Conservation (phyloP, 2,797 vertebrate genomes). For the Emys orbicularis region DNA sequence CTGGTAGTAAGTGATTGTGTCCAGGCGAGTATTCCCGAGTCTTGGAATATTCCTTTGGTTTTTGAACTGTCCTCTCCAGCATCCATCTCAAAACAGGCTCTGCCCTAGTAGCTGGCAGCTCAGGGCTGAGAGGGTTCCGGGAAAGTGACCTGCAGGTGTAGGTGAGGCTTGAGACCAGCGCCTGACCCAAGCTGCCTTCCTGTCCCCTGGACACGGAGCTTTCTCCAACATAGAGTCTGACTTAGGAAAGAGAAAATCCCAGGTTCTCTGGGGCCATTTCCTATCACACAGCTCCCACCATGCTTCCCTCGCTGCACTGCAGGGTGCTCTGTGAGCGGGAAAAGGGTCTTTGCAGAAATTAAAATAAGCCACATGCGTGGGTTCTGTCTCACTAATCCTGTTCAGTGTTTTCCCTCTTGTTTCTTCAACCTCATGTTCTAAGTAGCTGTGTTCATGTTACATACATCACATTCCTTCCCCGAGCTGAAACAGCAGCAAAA, state of each 20-base stretch:
- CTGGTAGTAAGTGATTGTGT: conserved; percentile 15
- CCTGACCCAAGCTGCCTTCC: not conserved
- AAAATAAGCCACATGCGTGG: not conserved
- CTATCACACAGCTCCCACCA: not conserved
- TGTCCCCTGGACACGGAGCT: not conserved
- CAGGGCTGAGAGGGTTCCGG: conserved; percentile 41
- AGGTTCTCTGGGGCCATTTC: not conserved
- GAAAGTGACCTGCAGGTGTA: conserved; percentile 26
- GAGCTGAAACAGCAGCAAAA: not conserved
- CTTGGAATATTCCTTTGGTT: conserved; percentile 47
- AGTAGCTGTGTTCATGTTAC: rapidly evolving
- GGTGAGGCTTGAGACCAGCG: not conserved
- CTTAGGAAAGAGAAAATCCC: no score
- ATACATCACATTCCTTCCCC: rapidly evolving
- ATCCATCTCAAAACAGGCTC: conserved; percentile 57
- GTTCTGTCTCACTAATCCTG: no score
- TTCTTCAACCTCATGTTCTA: not conserved
- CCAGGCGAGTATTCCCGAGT: conserved; percentile 50
- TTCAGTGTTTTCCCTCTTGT: not conserved
- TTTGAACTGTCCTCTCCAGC: conserved; percentile 24
- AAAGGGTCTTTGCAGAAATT: not conserved
- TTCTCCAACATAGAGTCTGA: not conserved
- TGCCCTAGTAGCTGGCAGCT: conserved; percentile 16
- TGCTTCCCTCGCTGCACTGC: not conserved
- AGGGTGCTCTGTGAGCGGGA: not conserved